Conservation (phyloP, 1,140 invertebrate species). For the Caenorhabditis briggsae region DNA sequence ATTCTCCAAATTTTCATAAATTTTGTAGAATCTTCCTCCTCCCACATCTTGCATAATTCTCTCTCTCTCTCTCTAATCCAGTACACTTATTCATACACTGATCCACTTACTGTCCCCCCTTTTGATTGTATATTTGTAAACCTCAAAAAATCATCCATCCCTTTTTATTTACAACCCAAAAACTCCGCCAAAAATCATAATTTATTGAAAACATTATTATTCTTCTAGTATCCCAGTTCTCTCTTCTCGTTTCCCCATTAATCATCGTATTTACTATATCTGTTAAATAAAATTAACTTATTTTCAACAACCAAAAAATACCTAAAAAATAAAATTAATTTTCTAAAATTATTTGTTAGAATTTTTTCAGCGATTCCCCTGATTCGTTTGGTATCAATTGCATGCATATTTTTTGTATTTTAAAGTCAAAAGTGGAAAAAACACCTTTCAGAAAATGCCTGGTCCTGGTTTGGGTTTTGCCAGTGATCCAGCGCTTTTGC, state of each 20-base stretch:
- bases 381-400: constrained; percentile 13
- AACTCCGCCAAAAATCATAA: constrained; percentile 40
- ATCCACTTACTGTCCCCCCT: background rate
- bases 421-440: background rate
- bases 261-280: too few relatives aligned
- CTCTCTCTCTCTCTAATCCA: background rate
- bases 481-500: constrained; percentile 26
- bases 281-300: too few relatives aligned
- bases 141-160: background rate
- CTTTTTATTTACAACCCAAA: too few relatives aligned
- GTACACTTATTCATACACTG: background rate
- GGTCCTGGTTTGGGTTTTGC: background rate
- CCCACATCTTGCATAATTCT: constrained; percentile 36
- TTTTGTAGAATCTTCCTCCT: background rate
- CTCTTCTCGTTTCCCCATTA: background rate
- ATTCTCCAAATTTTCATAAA: background rate
- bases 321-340: constrained; percentile 9
- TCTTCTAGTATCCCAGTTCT: constrained; percentile 20
- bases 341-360: background rate
- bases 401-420: background rate
- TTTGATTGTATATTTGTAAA: constrained; percentile 56
- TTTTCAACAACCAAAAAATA: background rate
- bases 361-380: background rate
- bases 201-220: constrained; percentile 32
- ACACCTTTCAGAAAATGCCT: background rate